These are phyloP conservation scores for Lordiphosa mommai DNA, from an alignment of 1,140 invertebrate species.

Conservation along the genomic window DNA sequence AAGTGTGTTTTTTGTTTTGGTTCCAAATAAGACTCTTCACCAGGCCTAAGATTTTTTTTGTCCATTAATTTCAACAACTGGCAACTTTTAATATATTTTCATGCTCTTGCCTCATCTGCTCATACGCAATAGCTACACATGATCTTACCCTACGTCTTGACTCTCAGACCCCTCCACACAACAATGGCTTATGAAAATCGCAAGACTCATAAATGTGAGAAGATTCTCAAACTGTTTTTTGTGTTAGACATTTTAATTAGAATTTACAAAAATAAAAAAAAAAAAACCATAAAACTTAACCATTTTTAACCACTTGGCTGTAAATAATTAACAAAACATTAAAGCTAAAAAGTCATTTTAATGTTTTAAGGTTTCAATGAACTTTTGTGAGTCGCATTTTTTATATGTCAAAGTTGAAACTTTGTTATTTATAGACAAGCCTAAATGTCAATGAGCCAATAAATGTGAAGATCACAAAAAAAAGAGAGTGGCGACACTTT, in stretches of 20 bases:
- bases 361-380: slow-evolving; percentile 11
- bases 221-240: slow-evolving; percentile 13
- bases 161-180: not conserved
- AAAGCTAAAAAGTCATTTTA: not conserved
- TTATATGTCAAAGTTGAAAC: slow-evolving; percentile 17
- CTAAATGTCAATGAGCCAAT: slow-evolving; percentile 5
- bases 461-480: slow-evolving; percentile 12
- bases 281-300: slow-evolving; percentile 1
- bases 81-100: slow-evolving; percentile 4
- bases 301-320: not conserved
- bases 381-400: not conserved
- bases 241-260: slow-evolving; percentile 51
- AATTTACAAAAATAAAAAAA: slow-evolving; percentile 25
- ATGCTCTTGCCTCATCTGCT: slow-evolving; percentile 1
- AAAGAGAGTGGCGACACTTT: slow-evolving; percentile 25
- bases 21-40: not conserved
- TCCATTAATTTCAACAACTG: slow-evolving; percentile 7
- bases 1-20: not conserved
- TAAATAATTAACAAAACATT: not conserved
- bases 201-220: slow-evolving; percentile 18
- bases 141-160: not conserved
- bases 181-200: slow-evolving; percentile 15
- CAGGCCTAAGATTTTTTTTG: not conserved
- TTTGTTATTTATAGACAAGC: slow-evolving; percentile 3
- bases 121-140: slow-evolving; percentile 8